Percentiles rank a stretch among this genome's conserved stretches.
phyloP scores from a whole-genome alignment of 2,797 vertebrate genomes.

The Orestias chungarensis region DNA sequence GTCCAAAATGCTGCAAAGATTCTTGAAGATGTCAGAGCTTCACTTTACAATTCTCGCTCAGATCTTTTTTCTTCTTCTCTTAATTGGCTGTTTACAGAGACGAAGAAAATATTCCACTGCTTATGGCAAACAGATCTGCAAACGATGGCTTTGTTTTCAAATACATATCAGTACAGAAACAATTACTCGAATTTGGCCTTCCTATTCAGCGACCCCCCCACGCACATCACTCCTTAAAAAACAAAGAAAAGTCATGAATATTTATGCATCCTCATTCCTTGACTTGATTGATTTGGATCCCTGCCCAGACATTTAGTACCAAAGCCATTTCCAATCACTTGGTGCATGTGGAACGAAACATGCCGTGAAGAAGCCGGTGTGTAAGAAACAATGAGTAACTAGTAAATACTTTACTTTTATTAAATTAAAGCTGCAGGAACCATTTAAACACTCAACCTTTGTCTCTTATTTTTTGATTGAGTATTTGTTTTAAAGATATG shows the following conservation, averaged over 20 bases:
- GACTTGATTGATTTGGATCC: slow-evolving; percentile 64
- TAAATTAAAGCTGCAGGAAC: neutral
- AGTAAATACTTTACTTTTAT: neutral
- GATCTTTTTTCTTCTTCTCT: slow-evolving; percentile 28
- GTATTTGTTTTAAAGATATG: neutral
- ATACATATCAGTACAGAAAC: slow-evolving; percentile 45
- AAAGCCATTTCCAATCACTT: slow-evolving; percentile 30
- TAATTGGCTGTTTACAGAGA: slow-evolving; percentile 45
- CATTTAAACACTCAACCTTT: neutral
- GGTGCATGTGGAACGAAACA: slow-evolving; percentile 14
- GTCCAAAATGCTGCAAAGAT: slow-evolving; percentile 56
- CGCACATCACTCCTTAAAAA: no score
- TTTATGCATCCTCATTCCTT: slow-evolving; percentile 51
- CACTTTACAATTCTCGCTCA: slow-evolving; percentile 39
- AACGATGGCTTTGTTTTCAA: slow-evolving; percentile 45
- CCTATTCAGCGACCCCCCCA: slow-evolving; percentile 32
- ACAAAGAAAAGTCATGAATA: slow-evolving; percentile 60
- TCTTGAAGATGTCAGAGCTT: slow-evolving; percentile 49
- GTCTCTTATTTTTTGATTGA: neutral
- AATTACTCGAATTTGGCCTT: slow-evolving; percentile 41
- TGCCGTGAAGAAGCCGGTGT: slow-evolving; percentile 13
- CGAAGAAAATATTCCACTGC: slow-evolving; percentile 24
- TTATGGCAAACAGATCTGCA: slow-evolving; percentile 44
- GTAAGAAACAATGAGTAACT: slow-evolving; percentile 5
- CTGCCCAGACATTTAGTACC: slow-evolving; percentile 46